Evolutionary conservation across 2,888 invertebrate genomes (phyloP).

Genomic region (Escarpia spicata): DNA sequence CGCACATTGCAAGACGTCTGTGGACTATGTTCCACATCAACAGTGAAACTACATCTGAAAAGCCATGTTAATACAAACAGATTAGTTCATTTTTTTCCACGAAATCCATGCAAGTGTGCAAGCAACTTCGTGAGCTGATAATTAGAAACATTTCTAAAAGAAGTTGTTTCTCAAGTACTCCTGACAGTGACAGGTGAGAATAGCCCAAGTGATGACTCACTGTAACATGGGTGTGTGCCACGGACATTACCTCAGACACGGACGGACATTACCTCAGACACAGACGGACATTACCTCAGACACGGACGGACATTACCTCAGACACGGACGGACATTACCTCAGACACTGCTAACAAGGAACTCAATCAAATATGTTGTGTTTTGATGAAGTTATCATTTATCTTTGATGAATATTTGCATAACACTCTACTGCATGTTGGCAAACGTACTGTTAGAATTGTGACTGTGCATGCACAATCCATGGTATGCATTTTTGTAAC

Average conservation of each 20-base stretch:
- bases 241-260: neutral
- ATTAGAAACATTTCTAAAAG: neutral
- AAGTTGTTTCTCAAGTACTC: neutral
- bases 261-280: neutral
- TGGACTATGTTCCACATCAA: neutral
- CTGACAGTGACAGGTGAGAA: neutral
- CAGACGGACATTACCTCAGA: neutral
- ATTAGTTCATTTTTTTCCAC: neutral
- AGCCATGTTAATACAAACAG: neutral
- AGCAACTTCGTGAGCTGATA: neutral
- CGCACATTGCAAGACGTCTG: neutral
- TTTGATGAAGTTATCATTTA: neutral
- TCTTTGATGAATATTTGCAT: neutral
- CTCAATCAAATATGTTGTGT: neutral
- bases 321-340: neutral
- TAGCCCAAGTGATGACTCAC: neutral
- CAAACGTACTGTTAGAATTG: neutral
- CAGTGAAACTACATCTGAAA: neutral
- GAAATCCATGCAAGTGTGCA: neutral
- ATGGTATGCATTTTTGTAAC: neutral
- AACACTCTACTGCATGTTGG: neutral
- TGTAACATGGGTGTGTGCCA: neutral
- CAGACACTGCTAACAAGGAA: neutral
- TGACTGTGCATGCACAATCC: neutral
- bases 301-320: neutral